Conservation (phyloP, 2,797 vertebrate genomes). For the Eulemur albifrons region DNA sequence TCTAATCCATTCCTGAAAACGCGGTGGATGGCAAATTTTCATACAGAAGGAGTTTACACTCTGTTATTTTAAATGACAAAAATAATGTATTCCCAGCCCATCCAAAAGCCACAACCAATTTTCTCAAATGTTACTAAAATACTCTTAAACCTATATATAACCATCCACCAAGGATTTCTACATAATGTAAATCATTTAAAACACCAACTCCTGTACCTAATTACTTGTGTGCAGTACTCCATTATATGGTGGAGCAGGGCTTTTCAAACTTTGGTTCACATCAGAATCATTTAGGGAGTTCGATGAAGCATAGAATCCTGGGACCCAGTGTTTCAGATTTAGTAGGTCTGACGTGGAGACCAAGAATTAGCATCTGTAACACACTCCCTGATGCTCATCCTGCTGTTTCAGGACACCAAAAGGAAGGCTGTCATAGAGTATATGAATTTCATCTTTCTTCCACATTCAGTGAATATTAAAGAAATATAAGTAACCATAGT, state of each 20-base stretch:
- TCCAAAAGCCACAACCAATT: slow-evolving; percentile 37
- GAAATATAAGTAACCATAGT: not conserved
- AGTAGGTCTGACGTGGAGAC: not conserved
- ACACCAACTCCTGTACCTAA: not conserved
- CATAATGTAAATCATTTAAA: slow-evolving; percentile 38
- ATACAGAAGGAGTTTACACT: slow-evolving; percentile 15
- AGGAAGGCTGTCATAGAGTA: not conserved
- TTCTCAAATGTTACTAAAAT: slow-evolving; percentile 52
- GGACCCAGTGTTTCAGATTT: not conserved
- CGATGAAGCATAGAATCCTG: not conserved
- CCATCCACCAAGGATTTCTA: not conserved
- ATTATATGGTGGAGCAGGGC: not conserved
- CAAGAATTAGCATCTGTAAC: not conserved
- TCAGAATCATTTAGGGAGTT: not conserved
- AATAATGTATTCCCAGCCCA: slow-evolving; percentile 3
- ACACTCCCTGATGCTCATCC: not conserved
- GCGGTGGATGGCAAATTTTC: not conserved
- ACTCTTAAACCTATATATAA: not conserved
- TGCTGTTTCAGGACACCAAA: not conserved
- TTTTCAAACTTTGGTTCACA: not conserved
- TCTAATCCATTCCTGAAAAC: slow-evolving; percentile 13
- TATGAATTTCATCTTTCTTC: not conserved
- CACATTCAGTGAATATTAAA: not conserved
- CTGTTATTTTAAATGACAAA: slow-evolving; percentile 34
- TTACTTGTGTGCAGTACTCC: not conserved